Evolutionary conservation across 2,888 invertebrate genomes (phyloP), one percentile per base, ranked within the genome.

Genomic region (Diloba caeruleocephala): DNA sequence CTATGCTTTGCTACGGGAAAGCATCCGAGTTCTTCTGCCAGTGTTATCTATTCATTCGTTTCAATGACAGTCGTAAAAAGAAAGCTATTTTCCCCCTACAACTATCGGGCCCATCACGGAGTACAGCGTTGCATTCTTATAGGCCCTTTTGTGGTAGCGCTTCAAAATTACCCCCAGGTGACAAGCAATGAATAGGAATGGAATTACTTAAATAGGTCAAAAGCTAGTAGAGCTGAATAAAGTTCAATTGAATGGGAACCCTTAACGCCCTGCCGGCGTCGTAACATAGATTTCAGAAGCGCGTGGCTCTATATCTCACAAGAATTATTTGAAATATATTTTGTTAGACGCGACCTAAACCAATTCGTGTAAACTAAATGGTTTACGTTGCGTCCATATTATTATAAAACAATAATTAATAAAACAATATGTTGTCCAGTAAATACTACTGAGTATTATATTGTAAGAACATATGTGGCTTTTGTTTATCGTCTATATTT

Each of bases 201-300:
- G 63, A 76, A 81, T 78, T n/a, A n/a, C n/a, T n/a, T 73, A 83
- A 86, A 84, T 84, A 79, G 85, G 82, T 85, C 82, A 84, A 80
- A 81, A 78, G 78, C 69, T 71, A 28, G 73, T 60, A 51, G 50
- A 76, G 49, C 59, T 62, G 74, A 71, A 74, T 74, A 76, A 87
- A 85, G 78, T 84, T 87, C 87, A 88, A 89, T 88, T 83, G 83
- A 87, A 87, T 83, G 78, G 79, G 78, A 73, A 66, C 75, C 68
- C 74, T 74, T 63, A 68, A 69, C 58, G 63, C 59, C 52, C 58
- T 37, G 34, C 50, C 26, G 9, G 36, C 37, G 25, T 32, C 67
- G 70, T 74, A 72, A 79, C 71, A 44, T 49, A 74, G 75, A 81
- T 79, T 81, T 71, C 67, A 60, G 71, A 71, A 54, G 56, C 49